These are phyloP conservation scores for Sinocyclocheilus anophthalmus DNA, from an alignment of 2,113 vertebrate genomes.

Conservation along the genomic window DNA sequence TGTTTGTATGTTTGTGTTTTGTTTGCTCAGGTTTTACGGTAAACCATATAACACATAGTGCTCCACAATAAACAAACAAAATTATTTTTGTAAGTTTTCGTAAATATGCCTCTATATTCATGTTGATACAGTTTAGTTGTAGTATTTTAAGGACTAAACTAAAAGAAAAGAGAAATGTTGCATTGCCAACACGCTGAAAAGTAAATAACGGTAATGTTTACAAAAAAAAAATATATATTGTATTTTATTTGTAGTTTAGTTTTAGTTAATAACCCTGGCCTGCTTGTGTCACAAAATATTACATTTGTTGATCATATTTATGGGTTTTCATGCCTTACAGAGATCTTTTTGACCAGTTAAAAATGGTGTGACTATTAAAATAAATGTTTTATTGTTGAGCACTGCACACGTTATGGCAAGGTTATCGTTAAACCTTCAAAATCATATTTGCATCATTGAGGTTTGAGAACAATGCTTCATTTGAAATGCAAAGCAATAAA, in stretches of 20 bases:
- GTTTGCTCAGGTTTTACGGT: conserved; percentile 17
- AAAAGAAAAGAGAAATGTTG: not conserved
- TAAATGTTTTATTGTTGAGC: not conserved
- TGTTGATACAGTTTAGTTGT: too few relatives aligned
- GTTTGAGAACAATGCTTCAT: not conserved
- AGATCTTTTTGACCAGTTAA: not conserved
- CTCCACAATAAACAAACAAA: not conserved
- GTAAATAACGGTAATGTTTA: not conserved
- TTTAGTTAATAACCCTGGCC: not conserved
- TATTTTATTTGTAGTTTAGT: not conserved
- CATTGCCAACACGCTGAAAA: not conserved
- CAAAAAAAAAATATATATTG: too few relatives aligned
- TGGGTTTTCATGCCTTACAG: not conserved
- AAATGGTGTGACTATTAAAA: not conserved
- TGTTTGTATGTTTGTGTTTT: not conserved
- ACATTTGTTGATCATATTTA: not conserved
- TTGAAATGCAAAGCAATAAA: conserved; percentile 7
- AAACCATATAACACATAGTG: not conserved
- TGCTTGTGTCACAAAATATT: not conserved
- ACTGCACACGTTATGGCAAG: not conserved
- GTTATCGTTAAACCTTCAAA: not conserved
- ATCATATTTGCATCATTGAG: not conserved
- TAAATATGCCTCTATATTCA: too few relatives aligned
- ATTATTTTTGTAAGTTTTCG: too few relatives aligned
- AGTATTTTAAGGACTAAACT: too few relatives aligned